Conservation (phyloP, 2,888 invertebrate genomes). For the Himalopsyche japonica region DNA sequence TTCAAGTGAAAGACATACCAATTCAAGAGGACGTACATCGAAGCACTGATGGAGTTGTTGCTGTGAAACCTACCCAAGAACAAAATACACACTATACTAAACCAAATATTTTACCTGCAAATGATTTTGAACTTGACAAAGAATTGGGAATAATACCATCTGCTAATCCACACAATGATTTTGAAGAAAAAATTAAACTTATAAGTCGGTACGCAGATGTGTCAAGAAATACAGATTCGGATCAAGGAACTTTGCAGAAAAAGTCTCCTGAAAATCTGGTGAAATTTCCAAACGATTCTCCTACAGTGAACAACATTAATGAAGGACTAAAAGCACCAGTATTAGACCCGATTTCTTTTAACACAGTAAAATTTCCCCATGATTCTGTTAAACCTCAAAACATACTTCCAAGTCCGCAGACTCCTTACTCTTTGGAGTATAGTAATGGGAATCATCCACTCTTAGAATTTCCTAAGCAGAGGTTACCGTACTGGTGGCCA, state of each 20-base stretch:
- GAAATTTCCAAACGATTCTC: background rate
- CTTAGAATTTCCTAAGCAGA: background rate
- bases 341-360: background rate
- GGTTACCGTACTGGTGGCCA: constrained; percentile 19
- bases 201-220: constrained; percentile 34
- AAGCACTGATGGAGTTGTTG: background rate
- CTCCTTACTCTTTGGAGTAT: background rate
- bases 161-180: constrained; percentile 7
- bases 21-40: background rate
- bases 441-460: background rate
- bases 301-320: background rate
- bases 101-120: background rate
- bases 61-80: background rate
- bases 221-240: constrained; percentile 26
- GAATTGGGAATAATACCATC: background rate
- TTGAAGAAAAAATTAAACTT: constrained; percentile 37
- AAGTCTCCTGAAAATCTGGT: background rate
- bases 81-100: background rate
- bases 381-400: background rate
- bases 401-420: background rate
- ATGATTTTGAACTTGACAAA: background rate
- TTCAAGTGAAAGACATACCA: background rate
- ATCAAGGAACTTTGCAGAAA: background rate
- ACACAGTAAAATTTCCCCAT: constrained; percentile 3
- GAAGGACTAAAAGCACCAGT: background rate